Conservation (phyloP, 1,140 invertebrate genomes). For the Macrotrachela quadricornifera region DNA sequence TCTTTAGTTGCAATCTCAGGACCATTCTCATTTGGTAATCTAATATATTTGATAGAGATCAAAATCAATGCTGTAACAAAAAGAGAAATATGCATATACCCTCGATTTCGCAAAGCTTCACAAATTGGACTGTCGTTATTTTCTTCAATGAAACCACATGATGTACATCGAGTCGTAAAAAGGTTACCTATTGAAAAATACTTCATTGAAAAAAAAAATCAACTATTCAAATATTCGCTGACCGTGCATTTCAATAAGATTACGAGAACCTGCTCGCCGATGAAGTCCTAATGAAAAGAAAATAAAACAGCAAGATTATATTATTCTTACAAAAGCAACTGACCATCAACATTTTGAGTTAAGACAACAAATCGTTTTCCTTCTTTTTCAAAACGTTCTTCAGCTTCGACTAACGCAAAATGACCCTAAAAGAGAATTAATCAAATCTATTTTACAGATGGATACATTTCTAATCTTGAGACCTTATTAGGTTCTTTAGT, state of each 20-base stretch:
- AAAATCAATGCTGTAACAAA: background rate
- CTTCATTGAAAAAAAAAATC: background rate
- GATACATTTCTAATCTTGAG: slow-evolving; percentile 11
- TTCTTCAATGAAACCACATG: slow-evolving; percentile 44
- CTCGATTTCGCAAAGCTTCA: slow-evolving; percentile 39
- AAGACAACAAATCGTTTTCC: slow-evolving; percentile 24
- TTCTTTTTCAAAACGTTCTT: slow-evolving; percentile 38
- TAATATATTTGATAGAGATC: too few relatives aligned
- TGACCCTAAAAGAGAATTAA: slow-evolving; percentile 43
- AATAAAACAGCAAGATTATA: background rate
- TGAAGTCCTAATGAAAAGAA: slow-evolving; percentile 14
- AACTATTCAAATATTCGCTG: background rate
- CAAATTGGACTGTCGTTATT: slow-evolving; percentile 66
- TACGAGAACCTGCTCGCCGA: slow-evolving; percentile 20
- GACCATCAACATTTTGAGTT: slow-evolving; percentile 29
- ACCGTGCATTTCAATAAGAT: slow-evolving; percentile 29
- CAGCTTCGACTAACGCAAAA: slow-evolving; percentile 51
- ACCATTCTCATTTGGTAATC: too few relatives aligned
- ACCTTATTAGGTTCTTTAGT: slow-evolving; percentile 45
- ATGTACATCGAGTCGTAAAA: slow-evolving; percentile 56
- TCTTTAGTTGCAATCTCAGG: too few relatives aligned
- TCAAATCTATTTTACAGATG: background rate
- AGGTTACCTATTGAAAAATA: slow-evolving; percentile 35
- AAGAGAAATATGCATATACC: slow-evolving; percentile 23
- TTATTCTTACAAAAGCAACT: slow-evolving; percentile 21